Base-by-base conservation (phyloP, 2,888 invertebrate genomes). In the Caenorhabditis doughertyi region DNA sequence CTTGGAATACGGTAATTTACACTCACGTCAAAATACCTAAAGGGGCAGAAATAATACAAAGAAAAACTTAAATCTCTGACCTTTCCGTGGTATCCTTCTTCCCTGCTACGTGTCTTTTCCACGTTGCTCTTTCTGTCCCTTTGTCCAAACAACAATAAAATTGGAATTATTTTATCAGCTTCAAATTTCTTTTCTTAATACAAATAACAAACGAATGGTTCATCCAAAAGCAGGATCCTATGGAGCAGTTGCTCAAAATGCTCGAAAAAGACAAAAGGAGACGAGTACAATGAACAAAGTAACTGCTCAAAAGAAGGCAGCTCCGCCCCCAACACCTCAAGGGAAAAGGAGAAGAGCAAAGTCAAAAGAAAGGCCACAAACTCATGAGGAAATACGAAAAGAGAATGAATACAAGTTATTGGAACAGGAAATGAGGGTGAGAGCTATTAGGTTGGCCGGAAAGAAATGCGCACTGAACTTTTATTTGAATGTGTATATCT, bases 161-260 rank as follows among this genome's bases (percentile, higher is more conserved):
- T n/a, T n/a, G n/a, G n/a, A n/a, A n/a, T n/a, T n/a, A n/a, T n/a
- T n/a, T n/a, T n/a, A n/a, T n/a, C n/a, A n/a, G n/a, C n/a, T n/a
- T n/a, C n/a, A n/a, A n/a, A n/a, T n/a, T n/a, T n/a, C n/a, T n/a
- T n/a, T n/a, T n/a, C n/a, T 32, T 32, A 32, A 7, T 9, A 13
- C 39, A 39, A 39, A 39, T 39, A n/a, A n/a, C 39, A 39, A 39
- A 39, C 9, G 13, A 21, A 58, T 58, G 56, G 35, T 35, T 7
- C n/a, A 18, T 18, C 18, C 56, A 11, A 35, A 35, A 58, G 35
- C 56, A 3, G 56, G 35, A 29, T 13, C 9, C 35, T 11, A 21
- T 3, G 56, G 56, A 58, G 56, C 56, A 35, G 56, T 58, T 3
- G 32, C 56, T 35, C 56, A 32, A 21, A 18, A 35, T 21, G 11